Base-by-base conservation (phyloP, 2,888 invertebrate genomes). In the Caenorhabditis doughertyi region DNA sequence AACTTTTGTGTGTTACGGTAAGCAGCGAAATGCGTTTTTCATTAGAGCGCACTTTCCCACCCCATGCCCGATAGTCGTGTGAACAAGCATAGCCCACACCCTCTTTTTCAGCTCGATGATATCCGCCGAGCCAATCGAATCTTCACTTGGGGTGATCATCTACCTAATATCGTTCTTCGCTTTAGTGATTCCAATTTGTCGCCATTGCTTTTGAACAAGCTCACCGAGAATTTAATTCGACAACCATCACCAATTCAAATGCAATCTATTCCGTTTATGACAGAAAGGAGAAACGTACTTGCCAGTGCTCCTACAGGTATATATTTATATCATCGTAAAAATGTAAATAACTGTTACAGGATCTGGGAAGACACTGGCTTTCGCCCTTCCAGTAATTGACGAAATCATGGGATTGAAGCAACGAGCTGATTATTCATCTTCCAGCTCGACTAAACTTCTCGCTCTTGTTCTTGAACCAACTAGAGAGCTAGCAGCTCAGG, bases 321-420 rank as follows among this genome's bases (percentile, higher is more conserved):
- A n/a, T 21, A 27, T 42, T 51, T 42, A 25, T 35, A 27, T 7
- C n/a, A n/a, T n/a, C n/a, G n/a, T n/a, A n/a, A n/a, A n/a, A 32
- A 35, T 49, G 2, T 25, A 25, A n/a, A 64, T 44, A 25, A 8
- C 18, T 49, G 47, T 49, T 32, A 7, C 16, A 88, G 90, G 98
- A 1, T 97, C 97, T 0, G 98, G 98, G 9, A 98, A 98, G 93
- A 99, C 98, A 0, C 95, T 96, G 0, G 97, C 98, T 0, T 98
- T 98, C 93, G 93, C 98, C 0, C 92, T 97, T 3, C 98, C 98
- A 0, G 93, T 98, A 11, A 94, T 98, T 39, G 95, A 96, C 89
- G 93, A 94, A 0, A 93, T 98, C 32, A 18, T 76, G 11, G 71
- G 77, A 25, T 65, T 90, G 76, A 87, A 88, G 64, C 79, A 77